A percentile compares a stretch with the other conserved stretches of the same genome.
Conservation (phyloP, 1,140 invertebrate genomes). For the Frieseomelitta varia region DNA sequence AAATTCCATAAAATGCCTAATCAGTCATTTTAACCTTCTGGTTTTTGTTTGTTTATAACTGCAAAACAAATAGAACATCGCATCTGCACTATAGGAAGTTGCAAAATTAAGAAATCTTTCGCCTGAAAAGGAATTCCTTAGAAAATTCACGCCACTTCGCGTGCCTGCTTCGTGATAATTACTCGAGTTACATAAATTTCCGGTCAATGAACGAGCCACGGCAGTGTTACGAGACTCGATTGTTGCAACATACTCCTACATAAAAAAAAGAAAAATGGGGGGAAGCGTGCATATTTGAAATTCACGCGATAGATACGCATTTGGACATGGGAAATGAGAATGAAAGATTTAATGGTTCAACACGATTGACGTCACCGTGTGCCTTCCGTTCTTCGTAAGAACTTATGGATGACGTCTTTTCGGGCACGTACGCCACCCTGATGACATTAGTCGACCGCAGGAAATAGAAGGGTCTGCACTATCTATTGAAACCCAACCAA, state of each 20-base stretch:
- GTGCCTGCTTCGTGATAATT: neutral
- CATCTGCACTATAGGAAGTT: too few species aligned
- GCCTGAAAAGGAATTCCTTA: neutral
- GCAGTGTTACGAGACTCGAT: neutral
- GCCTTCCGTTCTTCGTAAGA: conserved; percentile 5
- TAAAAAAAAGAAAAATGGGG: too few species aligned
- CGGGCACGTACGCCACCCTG: conserved; percentile 40
- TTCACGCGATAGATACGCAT: neutral
- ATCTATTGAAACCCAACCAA: neutral
- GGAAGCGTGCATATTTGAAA: neutral
- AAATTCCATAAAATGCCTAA: too few species aligned
- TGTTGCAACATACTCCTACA: neutral
- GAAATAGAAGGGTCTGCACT: neutral
- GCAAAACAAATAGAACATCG: too few species aligned
- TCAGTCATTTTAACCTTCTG: too few species aligned
- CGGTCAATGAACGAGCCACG: conserved; percentile 20
- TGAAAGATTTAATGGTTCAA: neutral
- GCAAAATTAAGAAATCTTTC: neutral
- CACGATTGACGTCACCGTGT: conserved; percentile 28
- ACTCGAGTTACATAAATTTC: conserved; percentile 13
- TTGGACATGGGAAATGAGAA: neutral
- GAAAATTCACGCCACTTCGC: neutral
- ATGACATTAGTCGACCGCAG: neutral
- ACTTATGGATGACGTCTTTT: conserved; percentile 19
- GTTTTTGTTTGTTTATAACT: too few species aligned